Base-by-base conservation (phyloP, 2,797 vertebrate species). In the Catharus ustulatus region DNA sequence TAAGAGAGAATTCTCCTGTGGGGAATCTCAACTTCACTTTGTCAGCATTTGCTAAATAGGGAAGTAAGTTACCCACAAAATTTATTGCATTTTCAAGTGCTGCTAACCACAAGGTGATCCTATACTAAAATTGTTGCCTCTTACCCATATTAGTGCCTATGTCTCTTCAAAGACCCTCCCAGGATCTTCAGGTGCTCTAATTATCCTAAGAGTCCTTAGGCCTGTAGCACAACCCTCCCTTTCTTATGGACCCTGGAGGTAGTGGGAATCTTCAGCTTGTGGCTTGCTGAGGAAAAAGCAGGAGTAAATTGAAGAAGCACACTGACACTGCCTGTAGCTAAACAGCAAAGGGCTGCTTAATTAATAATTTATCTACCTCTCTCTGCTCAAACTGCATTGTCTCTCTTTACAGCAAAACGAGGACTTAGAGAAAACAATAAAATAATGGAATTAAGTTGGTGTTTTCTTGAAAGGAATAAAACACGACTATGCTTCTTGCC, bases 301-400 rank as follows among this genome's bases (percentile, higher is more conserved):
- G 30, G 42, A 90, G 22, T 29, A 34, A 75, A 67, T 14, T 63
- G 67, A 77, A 43, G 27, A 61, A 84, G 29, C 17, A 51, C 36
- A 22, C 6, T 72, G 73, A 63, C 23, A 73, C 30, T 84, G 54
- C 51, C 40, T 66, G n/a, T 51, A 87, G 49, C 23, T 84, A 84
- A 79, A 73, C 8, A 63, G 27, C 12, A 84, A 89, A 74, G 3
- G 9, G 13, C 24, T 67, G 34, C 13, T 40, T 89, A 90, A 84
- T 90, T 79, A 92, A 88, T 63, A 89, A 90, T 94, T 90, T 89
- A 64, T 64, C 45, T 63, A 2, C 38, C 17, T n/a, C n/a, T 88
- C 7, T 63, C 59, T 84, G n/a, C 66, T 93, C 89, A 27, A 20
- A 68, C 24, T 57, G 14, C 3, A 1, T 45, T 90, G 15, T 76